Conservation (phyloP, 2,888 invertebrate species). For the Eubasilissa splendida region DNA sequence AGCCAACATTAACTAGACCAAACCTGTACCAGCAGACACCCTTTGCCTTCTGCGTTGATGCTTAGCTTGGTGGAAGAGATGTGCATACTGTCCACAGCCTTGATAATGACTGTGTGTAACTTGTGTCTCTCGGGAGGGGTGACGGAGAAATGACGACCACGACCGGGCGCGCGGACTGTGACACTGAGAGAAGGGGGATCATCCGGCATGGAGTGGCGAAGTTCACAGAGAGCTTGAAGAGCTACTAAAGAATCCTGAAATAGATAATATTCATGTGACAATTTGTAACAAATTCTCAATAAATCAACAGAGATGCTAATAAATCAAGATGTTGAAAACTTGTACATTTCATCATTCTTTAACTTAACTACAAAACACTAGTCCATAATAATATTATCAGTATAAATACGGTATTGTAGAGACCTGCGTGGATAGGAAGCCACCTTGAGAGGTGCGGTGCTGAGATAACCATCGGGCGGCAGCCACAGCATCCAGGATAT, state of each 20-base stretch:
- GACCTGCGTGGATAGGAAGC: constrained; percentile 84
- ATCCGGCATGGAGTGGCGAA: constrained; percentile 63
- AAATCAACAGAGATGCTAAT: neutral
- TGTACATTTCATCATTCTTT: neutral
- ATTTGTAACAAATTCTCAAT: too few relatives aligned
- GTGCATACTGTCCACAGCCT: constrained; percentile 40
- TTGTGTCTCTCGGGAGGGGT: constrained; percentile 60
- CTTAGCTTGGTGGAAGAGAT: constrained; percentile 60
- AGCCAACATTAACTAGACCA: neutral
- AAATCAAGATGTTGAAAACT: too few relatives aligned
- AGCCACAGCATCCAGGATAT: constrained; percentile 72
- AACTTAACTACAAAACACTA: neutral
- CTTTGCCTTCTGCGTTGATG: constrained; percentile 61
- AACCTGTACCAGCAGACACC: constrained; percentile 65
- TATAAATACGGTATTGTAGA: neutral
- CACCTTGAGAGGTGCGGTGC: constrained; percentile 79
- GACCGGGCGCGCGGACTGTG: constrained; percentile 60
- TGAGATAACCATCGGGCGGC: constrained; percentile 82
- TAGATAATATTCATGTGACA: neutral
- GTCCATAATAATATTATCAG: neutral
- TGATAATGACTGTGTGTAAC: constrained; percentile 50
- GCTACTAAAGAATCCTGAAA: constrained; percentile 75
- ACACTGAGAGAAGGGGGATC: constrained; percentile 64
- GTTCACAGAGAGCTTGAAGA: constrained; percentile 72
- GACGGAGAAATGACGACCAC: constrained; percentile 57